Conservation (phyloP, 2,888 invertebrate genomes). For the Gasteruption jaculator region DNA sequence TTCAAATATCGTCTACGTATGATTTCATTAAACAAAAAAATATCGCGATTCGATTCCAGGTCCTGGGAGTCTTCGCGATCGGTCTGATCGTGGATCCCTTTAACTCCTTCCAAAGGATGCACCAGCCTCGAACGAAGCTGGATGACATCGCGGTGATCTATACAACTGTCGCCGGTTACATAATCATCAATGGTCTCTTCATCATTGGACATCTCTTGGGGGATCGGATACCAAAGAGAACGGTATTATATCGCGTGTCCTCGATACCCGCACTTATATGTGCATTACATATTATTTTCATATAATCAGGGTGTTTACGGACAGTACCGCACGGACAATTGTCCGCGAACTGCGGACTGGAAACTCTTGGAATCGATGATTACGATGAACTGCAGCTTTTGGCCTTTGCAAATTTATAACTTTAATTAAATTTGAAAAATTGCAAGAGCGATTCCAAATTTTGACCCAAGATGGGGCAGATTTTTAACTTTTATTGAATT, state of each 20-base stretch:
- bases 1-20: no score
- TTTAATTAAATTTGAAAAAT: no score
- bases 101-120: constrained; percentile 44
- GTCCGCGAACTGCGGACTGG: no score
- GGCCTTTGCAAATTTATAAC: no score
- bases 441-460: no score
- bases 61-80: constrained; percentile 60
- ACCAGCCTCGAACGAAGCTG: constrained; percentile 55
- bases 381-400: no score
- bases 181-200: constrained; percentile 62
- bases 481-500: no score
- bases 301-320: background rate
- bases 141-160: constrained; percentile 64
- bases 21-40: background rate
- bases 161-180: constrained; percentile 63
- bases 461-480: no score
- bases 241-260: constrained; percentile 43
- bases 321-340: no score
- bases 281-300: no score
- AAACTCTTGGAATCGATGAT: no score
- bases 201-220: constrained; percentile 60
- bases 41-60: constrained; percentile 47
- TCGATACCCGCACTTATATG: background rate
- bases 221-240: constrained; percentile 63
- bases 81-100: constrained; percentile 64